Evolutionary conservation across 2,113 vertebrate genomes (phyloP), one percentile per base, ranked within the genome.

Genomic region (Colistium nudipinnis): DNA sequence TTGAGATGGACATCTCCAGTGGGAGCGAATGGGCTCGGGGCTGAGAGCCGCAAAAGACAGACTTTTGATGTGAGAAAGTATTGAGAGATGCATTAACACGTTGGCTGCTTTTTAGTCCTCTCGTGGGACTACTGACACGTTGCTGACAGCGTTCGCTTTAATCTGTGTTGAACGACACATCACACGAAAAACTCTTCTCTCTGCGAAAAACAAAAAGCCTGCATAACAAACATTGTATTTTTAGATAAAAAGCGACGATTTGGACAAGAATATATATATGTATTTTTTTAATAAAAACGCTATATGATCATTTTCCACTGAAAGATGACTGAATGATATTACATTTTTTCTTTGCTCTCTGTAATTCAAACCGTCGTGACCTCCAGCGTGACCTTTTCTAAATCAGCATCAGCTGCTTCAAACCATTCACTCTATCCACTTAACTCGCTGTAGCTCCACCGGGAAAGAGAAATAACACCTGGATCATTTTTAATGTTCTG

Each of bases 401-500:
- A 55, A n/a, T n/a, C n/a, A 71, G 47, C 49, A 56, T 7, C 25
- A 4, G n/a, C 13, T 38, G 19, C 4, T 35, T 12, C 8, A 19
- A 31, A 31, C 19, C 28, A 54, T 7, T 27, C 24, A 6, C 19
- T n/a, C 13, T 56, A 43, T 0, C 35, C 38, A 28, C 5, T 61
- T 20, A 56, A 20, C 44, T 72, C 8, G 6, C 27, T 62, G 48
- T 55, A 20, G 30, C 44, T 75, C 59, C 38, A 65, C 55, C 31
- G 27, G 1, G 6, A 48, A 70, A 33, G 30, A 56, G 45, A 80
- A 64, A 76, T 25, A 57, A 54, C 54, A 63, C 16, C 67, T 67
- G 70, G 20, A 74, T 85, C 22, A 10, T 61, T 60, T 28, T 2
- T 72, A 68, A 69, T 74, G 44, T 72, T 78, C 78, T 36, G 31